Conservation (phyloP, 2,113 vertebrate species). For the Pedionomus torquatus region DNA sequence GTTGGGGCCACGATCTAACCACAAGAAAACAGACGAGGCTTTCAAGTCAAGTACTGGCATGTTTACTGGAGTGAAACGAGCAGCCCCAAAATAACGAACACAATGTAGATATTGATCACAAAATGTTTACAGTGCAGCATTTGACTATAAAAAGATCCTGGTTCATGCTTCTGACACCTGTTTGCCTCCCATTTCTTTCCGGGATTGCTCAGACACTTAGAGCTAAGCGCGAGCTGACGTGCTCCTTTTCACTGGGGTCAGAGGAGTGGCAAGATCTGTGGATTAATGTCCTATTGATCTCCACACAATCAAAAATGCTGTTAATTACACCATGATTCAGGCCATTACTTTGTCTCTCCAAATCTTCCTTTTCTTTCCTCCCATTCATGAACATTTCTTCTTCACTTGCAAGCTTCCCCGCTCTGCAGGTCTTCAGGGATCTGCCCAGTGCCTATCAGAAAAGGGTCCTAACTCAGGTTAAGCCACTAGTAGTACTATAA, state of each 20-base stretch:
- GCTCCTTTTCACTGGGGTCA: neutral
- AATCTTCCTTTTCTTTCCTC: neutral
- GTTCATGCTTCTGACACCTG: conserved; percentile 57
- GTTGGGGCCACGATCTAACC: conserved; percentile 61
- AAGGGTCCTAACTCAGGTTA: neutral
- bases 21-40: conserved; percentile 69
- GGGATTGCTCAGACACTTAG: neutral
- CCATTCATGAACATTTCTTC: neutral
- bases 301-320: neutral
- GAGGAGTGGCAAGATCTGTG: neutral
- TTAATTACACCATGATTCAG: neutral
- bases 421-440: neutral
- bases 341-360: neutral
- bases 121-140: conserved; percentile 61
- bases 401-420: neutral
- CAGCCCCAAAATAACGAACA: conserved; percentile 62
- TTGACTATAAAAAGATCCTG: conserved; percentile 54
- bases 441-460: neutral
- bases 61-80: conserved; percentile 68
- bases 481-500: neutral
- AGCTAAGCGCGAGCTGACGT: neutral
- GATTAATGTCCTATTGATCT: neutral
- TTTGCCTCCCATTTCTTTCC: conserved; percentile 37
- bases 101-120: conserved; percentile 74
- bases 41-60: conserved; percentile 74